Evolutionary conservation across 2,888 invertebrate species (phyloP).

Genomic region (Eupithecia inturbata): DNA sequence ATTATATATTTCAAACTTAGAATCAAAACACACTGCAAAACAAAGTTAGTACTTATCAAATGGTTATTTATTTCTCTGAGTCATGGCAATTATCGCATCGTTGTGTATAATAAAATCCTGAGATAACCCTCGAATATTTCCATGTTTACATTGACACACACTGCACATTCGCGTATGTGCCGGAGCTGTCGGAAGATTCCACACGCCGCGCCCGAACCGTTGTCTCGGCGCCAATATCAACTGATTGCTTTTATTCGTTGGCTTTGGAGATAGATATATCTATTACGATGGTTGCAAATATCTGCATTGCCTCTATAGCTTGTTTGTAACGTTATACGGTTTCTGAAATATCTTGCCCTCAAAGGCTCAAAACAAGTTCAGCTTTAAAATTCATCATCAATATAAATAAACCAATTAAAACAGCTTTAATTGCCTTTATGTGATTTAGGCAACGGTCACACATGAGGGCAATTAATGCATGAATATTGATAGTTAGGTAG

Average conservation of each 20-base stretch:
- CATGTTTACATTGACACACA: constrained; percentile 26
- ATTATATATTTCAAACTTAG: not conserved
- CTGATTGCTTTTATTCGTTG: constrained; percentile 31
- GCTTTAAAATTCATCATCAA: not conserved
- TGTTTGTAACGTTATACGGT: not conserved
- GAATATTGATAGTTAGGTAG: constrained; percentile 1
- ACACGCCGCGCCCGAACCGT: constrained; percentile 14
- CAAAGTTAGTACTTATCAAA: not conserved
- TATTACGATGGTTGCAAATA: not conserved
- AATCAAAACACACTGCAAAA: not conserved
- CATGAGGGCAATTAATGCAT: constrained; percentile 8
- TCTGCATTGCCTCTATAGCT: not conserved
- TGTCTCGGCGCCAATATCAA: constrained; percentile 38
- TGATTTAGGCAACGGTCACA: constrained; percentile 1
- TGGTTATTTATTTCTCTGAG: not conserved
- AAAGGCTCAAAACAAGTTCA: not conserved
- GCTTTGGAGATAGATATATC: not conserved
- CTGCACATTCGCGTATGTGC: not conserved
- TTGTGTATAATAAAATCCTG: constrained; percentile 16
- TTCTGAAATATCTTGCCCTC: not conserved
- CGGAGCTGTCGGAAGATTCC: constrained; percentile 35
- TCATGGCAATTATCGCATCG: not conserved
- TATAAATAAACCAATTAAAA: not conserved
- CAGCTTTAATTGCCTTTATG: constrained; percentile 1
- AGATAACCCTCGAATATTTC: constrained; percentile 35